Evolutionary conservation across 2,797 vertebrate species (phyloP).

Genomic region (Bovichtus variegatus): DNA sequence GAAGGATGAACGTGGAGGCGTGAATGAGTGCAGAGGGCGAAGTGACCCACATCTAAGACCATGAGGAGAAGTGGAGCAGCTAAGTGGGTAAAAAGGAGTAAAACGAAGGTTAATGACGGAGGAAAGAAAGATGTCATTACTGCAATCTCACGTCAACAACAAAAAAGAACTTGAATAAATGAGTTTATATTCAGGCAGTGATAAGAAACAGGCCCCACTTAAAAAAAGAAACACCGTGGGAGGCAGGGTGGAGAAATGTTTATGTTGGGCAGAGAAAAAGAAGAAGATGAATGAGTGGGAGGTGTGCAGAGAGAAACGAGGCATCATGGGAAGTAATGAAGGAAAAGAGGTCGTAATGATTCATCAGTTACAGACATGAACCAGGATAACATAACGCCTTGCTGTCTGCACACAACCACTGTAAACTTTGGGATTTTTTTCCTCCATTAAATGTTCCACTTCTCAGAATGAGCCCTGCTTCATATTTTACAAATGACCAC

Average conservation of each 20-base stretch:
- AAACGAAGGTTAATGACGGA: not conserved
- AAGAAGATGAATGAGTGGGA: constrained; percentile 15
- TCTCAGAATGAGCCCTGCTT: too few relatives aligned
- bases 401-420: not conserved
- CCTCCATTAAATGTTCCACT: not conserved
- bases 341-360: not conserved
- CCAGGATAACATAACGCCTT: not conserved
- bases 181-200: not conserved
- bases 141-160: too few relatives aligned
- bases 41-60: not conserved
- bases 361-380: constrained; percentile 28
- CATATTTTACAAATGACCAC: constrained; percentile 6
- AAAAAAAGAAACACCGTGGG: constrained; percentile 18
- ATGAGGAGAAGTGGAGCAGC: too few relatives aligned
- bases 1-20: not conserved
- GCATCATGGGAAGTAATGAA: not conserved
- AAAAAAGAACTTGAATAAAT: not conserved
- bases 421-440: not conserved
- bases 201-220: constrained; percentile 7
- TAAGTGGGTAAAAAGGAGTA: not conserved
- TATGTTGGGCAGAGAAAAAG: constrained; percentile 12
- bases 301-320: not conserved
- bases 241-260: constrained; percentile 48
- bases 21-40: not conserved
- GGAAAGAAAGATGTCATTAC: not conserved